Evolutionary conservation across 2,113 vertebrate genomes (phyloP).

Genomic region (Ginglymostoma cirratum): DNA sequence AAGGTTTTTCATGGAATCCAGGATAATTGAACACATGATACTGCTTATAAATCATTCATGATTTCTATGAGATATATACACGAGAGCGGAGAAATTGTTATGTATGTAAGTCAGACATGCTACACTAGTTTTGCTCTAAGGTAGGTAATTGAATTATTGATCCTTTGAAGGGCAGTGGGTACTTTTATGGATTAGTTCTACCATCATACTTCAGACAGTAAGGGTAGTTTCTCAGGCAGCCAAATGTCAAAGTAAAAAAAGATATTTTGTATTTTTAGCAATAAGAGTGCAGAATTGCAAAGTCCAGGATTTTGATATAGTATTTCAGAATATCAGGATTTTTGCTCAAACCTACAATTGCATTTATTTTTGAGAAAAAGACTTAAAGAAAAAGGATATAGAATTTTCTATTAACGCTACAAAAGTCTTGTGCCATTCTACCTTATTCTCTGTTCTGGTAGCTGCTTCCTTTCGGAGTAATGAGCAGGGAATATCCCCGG

Average conservation of each 20-base stretch:
- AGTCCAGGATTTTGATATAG: too few relatives aligned
- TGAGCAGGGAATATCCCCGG: too few relatives aligned
- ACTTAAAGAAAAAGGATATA: neutral
- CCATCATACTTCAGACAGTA: neutral
- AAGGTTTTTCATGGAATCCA: neutral
- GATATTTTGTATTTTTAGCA: neutral
- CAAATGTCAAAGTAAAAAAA: neutral
- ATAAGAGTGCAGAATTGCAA: neutral
- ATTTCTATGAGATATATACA: neutral
- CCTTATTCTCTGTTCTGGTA: neutral
- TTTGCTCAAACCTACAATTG: neutral
- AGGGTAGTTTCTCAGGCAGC: neutral
- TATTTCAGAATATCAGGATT: too few relatives aligned
- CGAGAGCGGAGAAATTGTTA: neutral
- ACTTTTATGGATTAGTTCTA: neutral
- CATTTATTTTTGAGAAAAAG: neutral
- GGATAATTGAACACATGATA: neutral
- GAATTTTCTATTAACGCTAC: neutral
- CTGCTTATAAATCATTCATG: constrained; percentile 6
- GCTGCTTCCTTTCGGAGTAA: neutral
- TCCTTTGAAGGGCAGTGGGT: neutral
- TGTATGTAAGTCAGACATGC: neutral
- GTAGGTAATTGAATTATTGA: constrained; percentile 3
- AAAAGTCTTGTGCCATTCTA: neutral
- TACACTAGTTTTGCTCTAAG: neutral